These are phyloP conservation scores for Pelvicachromis taeniatus DNA, from an alignment of 2,113 vertebrate genomes.

Conservation along the genomic window DNA sequence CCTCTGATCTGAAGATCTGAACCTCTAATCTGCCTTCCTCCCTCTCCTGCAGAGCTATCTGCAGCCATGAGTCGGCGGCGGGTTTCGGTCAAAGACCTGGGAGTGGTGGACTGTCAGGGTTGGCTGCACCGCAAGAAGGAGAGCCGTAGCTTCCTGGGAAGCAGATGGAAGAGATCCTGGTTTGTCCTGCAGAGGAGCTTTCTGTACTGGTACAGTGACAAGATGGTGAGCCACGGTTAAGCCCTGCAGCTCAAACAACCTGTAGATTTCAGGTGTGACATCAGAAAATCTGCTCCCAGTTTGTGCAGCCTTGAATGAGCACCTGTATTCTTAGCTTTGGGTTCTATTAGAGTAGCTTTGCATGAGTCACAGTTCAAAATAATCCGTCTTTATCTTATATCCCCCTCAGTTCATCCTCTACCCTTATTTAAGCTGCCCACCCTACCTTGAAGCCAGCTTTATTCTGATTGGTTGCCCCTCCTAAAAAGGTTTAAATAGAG, in stretches of 20 bases:
- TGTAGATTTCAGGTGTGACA: not conserved
- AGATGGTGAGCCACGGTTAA: constrained; percentile 70
- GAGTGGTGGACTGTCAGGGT: constrained; percentile 80
- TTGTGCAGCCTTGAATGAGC: not conserved
- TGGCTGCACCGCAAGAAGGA: constrained; percentile 88
- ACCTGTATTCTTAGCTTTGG: not conserved
- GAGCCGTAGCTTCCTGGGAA: constrained; percentile 80
- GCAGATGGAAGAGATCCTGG: constrained; percentile 91
- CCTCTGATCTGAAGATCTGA: not conserved
- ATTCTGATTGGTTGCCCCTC: not conserved
- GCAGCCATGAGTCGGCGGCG: constrained; percentile 73
- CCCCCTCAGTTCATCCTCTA: not conserved
- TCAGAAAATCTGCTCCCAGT: not conserved
- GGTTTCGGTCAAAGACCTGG: constrained; percentile 86
- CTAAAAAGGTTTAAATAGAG: not conserved
- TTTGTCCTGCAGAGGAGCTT: constrained; percentile 83
- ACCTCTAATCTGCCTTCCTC: not conserved
- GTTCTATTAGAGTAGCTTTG: not conserved
- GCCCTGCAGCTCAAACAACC: not conserved
- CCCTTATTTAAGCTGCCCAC: not conserved
- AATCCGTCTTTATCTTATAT: not conserved
- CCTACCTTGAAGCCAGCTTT: not conserved
- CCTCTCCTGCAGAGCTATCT: not conserved
- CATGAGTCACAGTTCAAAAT: not conserved
- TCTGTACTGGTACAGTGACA: constrained; percentile 83